Percentiles rank a stretch among this genome's conserved stretches.
These are phyloP conservation scores for Limonius californicus DNA, from an alignment of 1,140 invertebrate genomes.

Conservation along the genomic window DNA sequence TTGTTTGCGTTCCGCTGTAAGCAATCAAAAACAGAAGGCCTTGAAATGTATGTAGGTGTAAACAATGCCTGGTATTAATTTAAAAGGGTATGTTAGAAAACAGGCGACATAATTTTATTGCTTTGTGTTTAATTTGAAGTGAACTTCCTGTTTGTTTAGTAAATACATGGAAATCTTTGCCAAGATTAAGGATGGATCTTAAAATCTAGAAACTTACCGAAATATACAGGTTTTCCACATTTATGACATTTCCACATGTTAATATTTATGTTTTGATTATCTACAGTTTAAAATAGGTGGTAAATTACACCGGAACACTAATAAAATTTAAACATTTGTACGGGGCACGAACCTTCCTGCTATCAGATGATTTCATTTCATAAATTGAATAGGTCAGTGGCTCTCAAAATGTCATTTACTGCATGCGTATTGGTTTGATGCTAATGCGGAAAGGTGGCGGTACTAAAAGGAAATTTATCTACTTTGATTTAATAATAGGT, in stretches of 20 bases:
- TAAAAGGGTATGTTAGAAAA: too few species aligned
- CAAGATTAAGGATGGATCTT: too few species aligned
- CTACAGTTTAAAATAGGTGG: neutral
- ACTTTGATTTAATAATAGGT: too few species aligned
- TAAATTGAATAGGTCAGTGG: neutral
- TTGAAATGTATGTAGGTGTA: neutral
- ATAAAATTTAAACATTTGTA: neutral
- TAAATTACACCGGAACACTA: neutral
- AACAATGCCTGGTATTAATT: too few species aligned
- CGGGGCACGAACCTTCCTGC: neutral
- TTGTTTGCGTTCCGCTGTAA: constrained; percentile 83
- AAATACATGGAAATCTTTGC: neutral
- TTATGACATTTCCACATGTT: constrained; percentile 84
- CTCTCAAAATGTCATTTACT: neutral
- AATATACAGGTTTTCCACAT: constrained; percentile 82
- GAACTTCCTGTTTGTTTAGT: neutral
- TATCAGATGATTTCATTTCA: neutral
- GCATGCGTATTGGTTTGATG: too few species aligned
- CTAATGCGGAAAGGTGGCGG: too few species aligned
- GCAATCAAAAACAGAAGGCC: constrained; percentile 16
- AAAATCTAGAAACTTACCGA: constrained; percentile 64
- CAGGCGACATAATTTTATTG: too few species aligned
- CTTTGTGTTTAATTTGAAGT: too few species aligned
- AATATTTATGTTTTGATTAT: neutral
- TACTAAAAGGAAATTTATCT: too few species aligned